A percentile compares a stretch with the other conserved stretches of the same genome.
Conservation (phyloP, 2,113 vertebrate species). For the Rhea pennata region DNA sequence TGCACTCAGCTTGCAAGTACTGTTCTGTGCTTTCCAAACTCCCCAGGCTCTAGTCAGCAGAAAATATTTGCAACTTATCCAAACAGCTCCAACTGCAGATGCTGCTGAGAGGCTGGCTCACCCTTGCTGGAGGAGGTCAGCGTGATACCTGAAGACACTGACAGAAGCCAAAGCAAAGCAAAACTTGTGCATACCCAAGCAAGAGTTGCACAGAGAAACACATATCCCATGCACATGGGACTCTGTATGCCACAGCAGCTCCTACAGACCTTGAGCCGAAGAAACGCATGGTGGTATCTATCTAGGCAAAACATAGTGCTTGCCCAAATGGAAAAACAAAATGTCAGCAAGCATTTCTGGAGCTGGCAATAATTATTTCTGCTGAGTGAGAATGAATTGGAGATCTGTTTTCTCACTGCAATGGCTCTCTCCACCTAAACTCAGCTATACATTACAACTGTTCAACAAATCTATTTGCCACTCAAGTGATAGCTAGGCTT, state of each 20-base stretch:
- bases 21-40: background rate
- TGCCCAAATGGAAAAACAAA: background rate
- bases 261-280: background rate
- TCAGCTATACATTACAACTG: background rate
- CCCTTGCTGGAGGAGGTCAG: background rate
- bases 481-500: background rate
- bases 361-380: background rate
- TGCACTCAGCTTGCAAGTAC: background rate
- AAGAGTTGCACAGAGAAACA: background rate
- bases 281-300: background rate
- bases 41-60: background rate
- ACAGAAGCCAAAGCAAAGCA: background rate
- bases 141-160: background rate
- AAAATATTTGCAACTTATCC: background rate
- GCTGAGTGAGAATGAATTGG: background rate
- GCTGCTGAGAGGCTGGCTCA: slow-evolving; percentile 9
- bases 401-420: background rate
- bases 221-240: background rate
- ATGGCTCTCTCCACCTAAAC: background rate
- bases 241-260: background rate
- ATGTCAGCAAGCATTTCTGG: background rate
- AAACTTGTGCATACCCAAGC: background rate
- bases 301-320: background rate
- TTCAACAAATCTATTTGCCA: background rate
- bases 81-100: slow-evolving; percentile 9